A percentile compares a stretch with the other conserved stretches of the same genome.
Evolutionary conservation across 1,140 invertebrate species (phyloP).

Genomic region (Metopolophium dirhodum): DNA sequence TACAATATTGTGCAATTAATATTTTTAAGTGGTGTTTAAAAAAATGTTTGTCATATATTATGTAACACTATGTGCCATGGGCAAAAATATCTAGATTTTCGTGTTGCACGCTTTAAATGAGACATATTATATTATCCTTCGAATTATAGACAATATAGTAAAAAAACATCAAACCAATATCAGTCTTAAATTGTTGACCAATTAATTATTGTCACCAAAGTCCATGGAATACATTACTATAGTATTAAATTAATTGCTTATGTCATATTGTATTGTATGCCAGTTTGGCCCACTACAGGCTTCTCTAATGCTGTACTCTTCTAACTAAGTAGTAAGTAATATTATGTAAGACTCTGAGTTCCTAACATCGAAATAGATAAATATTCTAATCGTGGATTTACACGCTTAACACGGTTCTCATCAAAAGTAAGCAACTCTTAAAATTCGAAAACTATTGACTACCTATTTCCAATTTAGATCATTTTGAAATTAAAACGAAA

Average conservation of each 20-base stretch:
- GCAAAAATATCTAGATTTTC: too few relatives aligned
- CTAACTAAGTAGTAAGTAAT: neutral
- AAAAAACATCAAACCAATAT: neutral
- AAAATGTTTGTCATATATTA: too few relatives aligned
- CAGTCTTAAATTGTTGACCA: neutral
- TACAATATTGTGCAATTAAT: too few relatives aligned
- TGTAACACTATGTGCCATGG: too few relatives aligned
- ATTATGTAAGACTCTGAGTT: neutral
- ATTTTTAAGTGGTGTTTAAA: too few relatives aligned
- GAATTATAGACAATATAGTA: neutral
- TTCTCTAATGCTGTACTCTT: neutral
- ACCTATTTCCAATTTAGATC: neutral
- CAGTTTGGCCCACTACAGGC: neutral
- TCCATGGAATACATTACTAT: neutral
- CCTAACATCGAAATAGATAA: neutral
- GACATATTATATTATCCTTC: neutral
- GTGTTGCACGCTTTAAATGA: too few relatives aligned
- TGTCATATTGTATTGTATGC: too few relatives aligned
- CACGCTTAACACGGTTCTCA: neutral
- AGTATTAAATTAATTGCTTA: neutral
- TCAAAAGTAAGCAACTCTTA: neutral
- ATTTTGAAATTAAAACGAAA: neutral
- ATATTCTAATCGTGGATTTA: neutral
- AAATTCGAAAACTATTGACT: neutral
- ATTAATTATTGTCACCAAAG: neutral